Conservation (phyloP, 2,797 vertebrate genomes). For the Epinephelus awoara region DNA sequence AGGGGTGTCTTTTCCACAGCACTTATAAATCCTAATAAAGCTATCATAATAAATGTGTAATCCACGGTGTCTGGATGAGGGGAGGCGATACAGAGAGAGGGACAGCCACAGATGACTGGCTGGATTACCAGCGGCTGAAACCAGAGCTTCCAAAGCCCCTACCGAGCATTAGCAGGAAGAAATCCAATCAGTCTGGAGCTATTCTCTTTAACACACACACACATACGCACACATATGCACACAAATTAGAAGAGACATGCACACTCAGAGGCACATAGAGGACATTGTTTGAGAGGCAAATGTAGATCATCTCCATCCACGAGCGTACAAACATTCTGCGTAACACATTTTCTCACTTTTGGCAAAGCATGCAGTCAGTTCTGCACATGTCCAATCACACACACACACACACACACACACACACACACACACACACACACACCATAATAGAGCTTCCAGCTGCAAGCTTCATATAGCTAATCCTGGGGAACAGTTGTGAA, state of each 20-base stretch:
- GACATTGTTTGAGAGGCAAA: conserved; percentile 66
- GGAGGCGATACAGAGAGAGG: conserved; percentile 69
- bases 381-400: conserved; percentile 35
- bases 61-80: conserved; percentile 78
- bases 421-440: conserved; percentile 36
- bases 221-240: conserved; percentile 36
- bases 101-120: conserved; percentile 82
- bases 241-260: conserved; percentile 46
- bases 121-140: conserved; percentile 82
- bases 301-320: conserved; percentile 39
- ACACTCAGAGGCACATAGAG: conserved; percentile 52
- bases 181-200: conserved; percentile 83
- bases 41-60: conserved; percentile 82
- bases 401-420: conserved; percentile 30
- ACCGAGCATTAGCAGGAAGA: conserved; percentile 78
- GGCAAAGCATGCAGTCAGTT: conserved; percentile 37
- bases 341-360: conserved; percentile 55
- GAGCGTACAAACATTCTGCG: conserved; percentile 31
- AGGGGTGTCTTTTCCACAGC: conserved; percentile 67
- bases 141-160: conserved; percentile 79
- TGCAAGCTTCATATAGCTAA: conserved; percentile 60
- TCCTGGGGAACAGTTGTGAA: conserved; percentile 67
- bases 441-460: conserved; percentile 56
- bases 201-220: conserved; percentile 68
- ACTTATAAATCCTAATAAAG: conserved; percentile 82